Conservation (phyloP, 2,113 vertebrate genomes). For the Ranitomeya imitator region DNA sequence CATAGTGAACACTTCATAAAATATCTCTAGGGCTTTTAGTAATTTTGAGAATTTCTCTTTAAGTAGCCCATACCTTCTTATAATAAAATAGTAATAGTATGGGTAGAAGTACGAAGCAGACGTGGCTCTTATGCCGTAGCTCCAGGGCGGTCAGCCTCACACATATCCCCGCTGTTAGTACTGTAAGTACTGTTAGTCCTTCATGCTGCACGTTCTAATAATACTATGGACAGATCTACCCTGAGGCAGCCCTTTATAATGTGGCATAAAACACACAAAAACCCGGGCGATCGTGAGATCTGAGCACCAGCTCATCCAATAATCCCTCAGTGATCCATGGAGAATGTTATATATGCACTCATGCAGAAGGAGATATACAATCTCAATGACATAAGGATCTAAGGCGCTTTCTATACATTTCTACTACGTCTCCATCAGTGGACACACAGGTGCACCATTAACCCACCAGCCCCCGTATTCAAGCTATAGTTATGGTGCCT, state of each 20-base stretch:
- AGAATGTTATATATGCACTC: conserved; percentile 16
- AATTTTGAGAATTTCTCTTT: background rate
- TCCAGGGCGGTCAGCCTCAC: background rate
- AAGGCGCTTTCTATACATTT: background rate
- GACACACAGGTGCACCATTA: conserved; percentile 46
- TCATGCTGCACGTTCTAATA: background rate
- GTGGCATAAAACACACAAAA: background rate
- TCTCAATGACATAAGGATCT: background rate
- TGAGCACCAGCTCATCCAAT: background rate
- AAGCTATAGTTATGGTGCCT: background rate
- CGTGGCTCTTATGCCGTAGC: background rate
- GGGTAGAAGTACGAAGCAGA: background rate
- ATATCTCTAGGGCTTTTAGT: too few species aligned
- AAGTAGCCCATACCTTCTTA: background rate
- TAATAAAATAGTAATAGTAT: too few species aligned
- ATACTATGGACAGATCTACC: conserved; percentile 25
- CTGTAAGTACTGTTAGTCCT: background rate
- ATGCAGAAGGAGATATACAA: background rate
- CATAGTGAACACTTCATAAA: too few species aligned
- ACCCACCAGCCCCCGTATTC: background rate
- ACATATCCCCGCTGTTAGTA: background rate
- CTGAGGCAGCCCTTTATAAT: conserved; percentile 1
- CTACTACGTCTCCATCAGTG: background rate
- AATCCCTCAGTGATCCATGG: background rate
- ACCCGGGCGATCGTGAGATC: background rate